Percentiles rank a stretch among this genome's conserved stretches.
Evolutionary conservation across 2,113 vertebrate genomes (phyloP).

Genomic region (Phrynosoma blainvillii): DNA sequence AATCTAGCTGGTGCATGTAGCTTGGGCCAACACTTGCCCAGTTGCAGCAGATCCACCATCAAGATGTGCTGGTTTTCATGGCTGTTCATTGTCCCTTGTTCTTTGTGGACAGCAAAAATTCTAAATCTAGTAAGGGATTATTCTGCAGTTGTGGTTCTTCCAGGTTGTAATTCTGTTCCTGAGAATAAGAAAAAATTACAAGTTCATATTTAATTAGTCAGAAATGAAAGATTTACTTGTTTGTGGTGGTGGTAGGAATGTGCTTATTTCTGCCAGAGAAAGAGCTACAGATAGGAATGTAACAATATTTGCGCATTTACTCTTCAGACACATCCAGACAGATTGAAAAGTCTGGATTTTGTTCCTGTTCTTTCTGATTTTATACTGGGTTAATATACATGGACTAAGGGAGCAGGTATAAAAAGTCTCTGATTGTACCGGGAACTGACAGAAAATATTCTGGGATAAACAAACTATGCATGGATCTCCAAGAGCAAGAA

Average conservation of each 20-base stretch:
- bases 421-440: too few relatives aligned
- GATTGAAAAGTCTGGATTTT: too few relatives aligned
- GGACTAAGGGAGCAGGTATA: too few relatives aligned
- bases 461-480: too few relatives aligned
- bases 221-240: rapidly evolving
- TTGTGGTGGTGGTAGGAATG: background rate
- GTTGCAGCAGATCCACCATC: background rate
- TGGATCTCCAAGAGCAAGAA: too few relatives aligned
- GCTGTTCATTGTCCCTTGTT: background rate
- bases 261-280: too few relatives aligned
- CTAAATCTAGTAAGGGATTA: background rate
- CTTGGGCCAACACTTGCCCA: background rate
- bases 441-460: too few relatives aligned
- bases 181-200: background rate
- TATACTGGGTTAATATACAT: too few relatives aligned
- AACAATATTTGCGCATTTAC: too few relatives aligned
- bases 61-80: background rate
- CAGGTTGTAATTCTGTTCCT: rapidly evolving
- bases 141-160: background rate
- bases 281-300: background rate
- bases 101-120: background rate
- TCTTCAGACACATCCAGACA: too few relatives aligned
- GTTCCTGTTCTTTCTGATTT: too few relatives aligned
- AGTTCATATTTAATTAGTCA: background rate
- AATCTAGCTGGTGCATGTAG: background rate